Conservation (phyloP, 2,888 invertebrate genomes). For the Nematopogon swammerdamellus region DNA sequence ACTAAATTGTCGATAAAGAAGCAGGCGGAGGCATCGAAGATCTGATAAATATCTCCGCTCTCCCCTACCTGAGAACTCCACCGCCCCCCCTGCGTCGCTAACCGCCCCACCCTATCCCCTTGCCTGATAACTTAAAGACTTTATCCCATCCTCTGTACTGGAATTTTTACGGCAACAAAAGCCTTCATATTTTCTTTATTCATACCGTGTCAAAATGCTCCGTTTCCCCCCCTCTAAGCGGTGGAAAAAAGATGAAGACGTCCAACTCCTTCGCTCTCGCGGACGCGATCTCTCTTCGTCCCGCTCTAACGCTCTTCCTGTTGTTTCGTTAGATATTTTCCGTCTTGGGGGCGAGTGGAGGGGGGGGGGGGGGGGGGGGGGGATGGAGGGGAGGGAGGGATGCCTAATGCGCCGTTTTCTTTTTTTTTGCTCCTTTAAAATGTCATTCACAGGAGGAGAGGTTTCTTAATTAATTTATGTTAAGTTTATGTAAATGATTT, state of each 20-base stretch:
- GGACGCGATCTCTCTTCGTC: slow-evolving; percentile 25
- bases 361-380: slow-evolving; percentile 25
- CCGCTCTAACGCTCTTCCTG: slow-evolving; percentile 24
- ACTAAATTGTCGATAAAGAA: no score
- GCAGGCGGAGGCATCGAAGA: no score
- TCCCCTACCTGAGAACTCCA: no score
- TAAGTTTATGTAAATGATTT: slow-evolving; percentile 43
- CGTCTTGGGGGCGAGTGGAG: slow-evolving; percentile 26
- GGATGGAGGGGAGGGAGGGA: no score
- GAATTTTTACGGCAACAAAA: slow-evolving; percentile 56
- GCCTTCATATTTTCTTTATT: slow-evolving; percentile 57
- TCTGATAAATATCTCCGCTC: no score
- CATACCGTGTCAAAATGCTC: slow-evolving; percentile 49
- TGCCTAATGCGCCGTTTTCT: slow-evolving; percentile 33
- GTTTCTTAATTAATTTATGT: slow-evolving; percentile 54
- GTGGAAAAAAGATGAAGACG: slow-evolving; percentile 36
- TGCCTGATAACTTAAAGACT: slow-evolving; percentile 49
- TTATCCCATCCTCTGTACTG: slow-evolving; percentile 52
- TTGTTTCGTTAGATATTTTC: slow-evolving; percentile 46
- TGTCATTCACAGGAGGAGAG: slow-evolving; percentile 43
- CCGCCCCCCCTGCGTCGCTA: no score
- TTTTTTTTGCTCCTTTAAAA: slow-evolving; percentile 21
- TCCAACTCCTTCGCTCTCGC: slow-evolving; percentile 45
- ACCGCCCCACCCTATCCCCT: no score
- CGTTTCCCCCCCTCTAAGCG: slow-evolving; percentile 28